Evolutionary conservation across 2,797 vertebrate genomes (phyloP).

Genomic region (Zonotrichia albicollis): DNA sequence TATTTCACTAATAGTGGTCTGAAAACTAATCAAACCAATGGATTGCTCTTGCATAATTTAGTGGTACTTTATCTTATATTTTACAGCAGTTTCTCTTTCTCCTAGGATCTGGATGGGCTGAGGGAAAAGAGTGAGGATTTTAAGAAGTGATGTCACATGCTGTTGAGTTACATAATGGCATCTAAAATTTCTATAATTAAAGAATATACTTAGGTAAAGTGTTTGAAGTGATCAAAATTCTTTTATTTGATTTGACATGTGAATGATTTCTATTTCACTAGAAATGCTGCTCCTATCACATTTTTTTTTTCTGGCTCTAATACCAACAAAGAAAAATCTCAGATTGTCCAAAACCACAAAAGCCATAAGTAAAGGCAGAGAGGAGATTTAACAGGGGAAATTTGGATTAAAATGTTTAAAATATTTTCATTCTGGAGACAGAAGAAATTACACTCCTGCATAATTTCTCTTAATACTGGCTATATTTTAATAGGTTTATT

Average conservation of each 20-base stretch:
- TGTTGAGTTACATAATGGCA: constrained; percentile 7
- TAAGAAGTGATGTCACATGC: background rate
- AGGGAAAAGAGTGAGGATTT: background rate
- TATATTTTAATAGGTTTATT: constrained; percentile 23
- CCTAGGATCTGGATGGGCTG: background rate
- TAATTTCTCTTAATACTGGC: background rate
- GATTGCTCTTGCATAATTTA: background rate
- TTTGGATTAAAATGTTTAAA: constrained; percentile 42
- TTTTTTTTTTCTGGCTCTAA: background rate
- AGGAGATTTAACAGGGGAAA: background rate
- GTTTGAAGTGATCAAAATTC: constrained; percentile 26
- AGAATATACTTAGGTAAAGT: background rate
- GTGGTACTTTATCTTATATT: background rate
- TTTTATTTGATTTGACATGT: constrained; percentile 14
- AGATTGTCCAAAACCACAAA: background rate
- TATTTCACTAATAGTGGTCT: background rate
- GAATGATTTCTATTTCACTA: background rate
- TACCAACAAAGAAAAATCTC: background rate
- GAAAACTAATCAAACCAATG: background rate
- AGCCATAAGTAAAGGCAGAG: background rate
- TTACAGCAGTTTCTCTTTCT: background rate
- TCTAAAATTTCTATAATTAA: constrained; percentile 4
- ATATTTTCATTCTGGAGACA: background rate
- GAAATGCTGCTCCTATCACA: background rate
- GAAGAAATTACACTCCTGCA: background rate